phyloP scores from a whole-genome alignment of 2,888 invertebrate species.

The Pimpla rufipes region DNA sequence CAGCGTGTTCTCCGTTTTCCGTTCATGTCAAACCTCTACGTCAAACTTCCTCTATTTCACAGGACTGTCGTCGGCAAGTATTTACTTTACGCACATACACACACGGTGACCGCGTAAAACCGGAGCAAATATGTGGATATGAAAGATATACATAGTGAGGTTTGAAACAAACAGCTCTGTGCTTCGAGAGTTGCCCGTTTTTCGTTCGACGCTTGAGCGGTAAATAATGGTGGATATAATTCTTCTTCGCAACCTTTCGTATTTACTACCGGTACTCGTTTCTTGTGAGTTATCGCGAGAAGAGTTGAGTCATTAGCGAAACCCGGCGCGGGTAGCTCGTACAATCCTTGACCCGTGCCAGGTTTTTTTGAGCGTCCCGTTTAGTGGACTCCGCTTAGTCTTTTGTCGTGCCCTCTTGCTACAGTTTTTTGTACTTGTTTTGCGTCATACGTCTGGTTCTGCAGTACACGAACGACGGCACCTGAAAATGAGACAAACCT shows the following conservation, averaged over 20 bases:
- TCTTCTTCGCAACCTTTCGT: conserved; percentile 42
- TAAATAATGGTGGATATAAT: conserved; percentile 51
- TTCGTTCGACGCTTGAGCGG: neutral
- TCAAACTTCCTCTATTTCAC: conserved; percentile 6
- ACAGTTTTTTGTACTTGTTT: conserved; percentile 5
- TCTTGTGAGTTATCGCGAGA: conserved; percentile 42
- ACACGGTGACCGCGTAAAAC: neutral
- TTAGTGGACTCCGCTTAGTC: neutral
- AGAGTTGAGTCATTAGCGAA: conserved; percentile 32
- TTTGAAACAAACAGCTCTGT: conserved; percentile 16
- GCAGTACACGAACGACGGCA: neutral
- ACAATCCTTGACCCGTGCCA: conserved; percentile 19
- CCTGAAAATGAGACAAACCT: neutral
- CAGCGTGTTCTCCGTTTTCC: neutral
- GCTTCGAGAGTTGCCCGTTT: conserved; percentile 12
- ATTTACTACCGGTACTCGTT: conserved; percentile 47
- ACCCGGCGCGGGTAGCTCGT: conserved; percentile 10
- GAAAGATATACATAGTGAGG: neutral
- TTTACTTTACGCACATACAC: neutral
- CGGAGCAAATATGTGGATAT: neutral
- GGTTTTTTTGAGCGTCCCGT: conserved; percentile 9
- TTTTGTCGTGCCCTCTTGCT: conserved; percentile 2
- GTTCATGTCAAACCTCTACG: neutral
- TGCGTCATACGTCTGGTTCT: neutral
- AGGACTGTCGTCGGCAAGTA: neutral